Evolutionary conservation across 53 echinoderm and acorn worm genomes (phyloP).

Genomic region (Antedon mediterranea): DNA sequence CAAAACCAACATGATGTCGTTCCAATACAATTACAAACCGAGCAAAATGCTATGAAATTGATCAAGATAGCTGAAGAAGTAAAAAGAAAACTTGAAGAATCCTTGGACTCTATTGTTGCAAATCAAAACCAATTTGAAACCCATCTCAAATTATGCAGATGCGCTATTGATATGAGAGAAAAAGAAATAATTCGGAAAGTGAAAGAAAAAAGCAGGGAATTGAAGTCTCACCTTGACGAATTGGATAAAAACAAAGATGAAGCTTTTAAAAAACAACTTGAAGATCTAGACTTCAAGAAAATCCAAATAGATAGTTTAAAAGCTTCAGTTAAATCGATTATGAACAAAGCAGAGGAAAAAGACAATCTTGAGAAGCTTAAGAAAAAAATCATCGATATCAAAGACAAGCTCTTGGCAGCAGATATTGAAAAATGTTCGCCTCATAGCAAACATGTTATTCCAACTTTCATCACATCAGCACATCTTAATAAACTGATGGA

Average conservation of each 20-base stretch:
- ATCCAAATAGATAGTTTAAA: not conserved
- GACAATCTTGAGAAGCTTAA: no score
- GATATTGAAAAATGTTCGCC: no score
- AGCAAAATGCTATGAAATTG: no score
- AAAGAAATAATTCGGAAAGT: not conserved
- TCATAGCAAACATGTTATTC: no score
- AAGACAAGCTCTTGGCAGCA: no score
- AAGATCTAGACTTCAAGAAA: not conserved
- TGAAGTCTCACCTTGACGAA: not conserved
- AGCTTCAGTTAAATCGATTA: not conserved
- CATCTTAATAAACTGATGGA: no score
- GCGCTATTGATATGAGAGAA: not conserved
- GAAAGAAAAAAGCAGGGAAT: not conserved
- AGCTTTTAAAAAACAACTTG: not conserved
- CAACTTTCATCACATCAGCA: no score
- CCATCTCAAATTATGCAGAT: not conserved
- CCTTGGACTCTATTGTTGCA: not conserved
- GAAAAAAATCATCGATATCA: no score
- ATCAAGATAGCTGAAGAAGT: not conserved
- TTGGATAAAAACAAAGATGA: not conserved
- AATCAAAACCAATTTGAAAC: not conserved
- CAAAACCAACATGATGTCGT: not conserved
- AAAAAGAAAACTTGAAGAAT: not conserved
- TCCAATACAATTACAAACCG: not conserved
- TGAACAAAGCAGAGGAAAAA: no score